Evolutionary conservation across 2,797 vertebrate genomes (phyloP).

Genomic region (Synanceia verrucosa): DNA sequence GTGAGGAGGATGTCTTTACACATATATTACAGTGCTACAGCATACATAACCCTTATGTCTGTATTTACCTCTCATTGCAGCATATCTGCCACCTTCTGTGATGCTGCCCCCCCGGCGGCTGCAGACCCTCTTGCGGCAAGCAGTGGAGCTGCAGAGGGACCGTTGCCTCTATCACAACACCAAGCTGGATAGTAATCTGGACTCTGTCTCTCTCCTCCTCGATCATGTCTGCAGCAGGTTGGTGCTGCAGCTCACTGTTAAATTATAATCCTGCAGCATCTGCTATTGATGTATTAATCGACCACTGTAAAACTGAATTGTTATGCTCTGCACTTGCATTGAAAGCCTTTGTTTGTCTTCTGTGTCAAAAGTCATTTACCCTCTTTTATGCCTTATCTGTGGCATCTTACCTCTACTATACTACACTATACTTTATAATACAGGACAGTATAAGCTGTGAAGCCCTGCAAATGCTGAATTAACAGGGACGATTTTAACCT

Average conservation of each 20-base stretch:
- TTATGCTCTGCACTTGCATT: too few species aligned
- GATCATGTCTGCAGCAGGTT: slow-evolving; percentile 99
- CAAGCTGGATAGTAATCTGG: slow-evolving; percentile 94
- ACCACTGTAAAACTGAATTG: neutral
- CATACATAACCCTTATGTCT: neutral
- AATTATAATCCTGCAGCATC: slow-evolving; percentile 10
- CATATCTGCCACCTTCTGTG: slow-evolving; percentile 96
- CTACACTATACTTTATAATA: too few species aligned
- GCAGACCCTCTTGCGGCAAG: slow-evolving; percentile 95
- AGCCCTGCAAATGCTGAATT: neutral
- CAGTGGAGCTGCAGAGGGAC: slow-evolving; percentile 96
- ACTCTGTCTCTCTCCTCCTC: slow-evolving; percentile 96
- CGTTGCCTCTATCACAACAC: slow-evolving; percentile 99
- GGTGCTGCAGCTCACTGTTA: slow-evolving; percentile 19
- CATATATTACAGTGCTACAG: too few species aligned
- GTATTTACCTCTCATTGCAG: slow-evolving; percentile 71
- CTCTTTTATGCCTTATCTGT: neutral
- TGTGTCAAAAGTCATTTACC: neutral
- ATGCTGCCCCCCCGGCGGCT: slow-evolving; percentile 97
- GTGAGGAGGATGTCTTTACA: too few species aligned
- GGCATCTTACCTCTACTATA: neutral
- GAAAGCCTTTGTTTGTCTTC: neutral
- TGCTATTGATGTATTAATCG: neutral
- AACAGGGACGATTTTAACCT: slow-evolving; percentile 1
- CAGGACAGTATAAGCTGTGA: neutral